Evolutionary conservation across 2,888 invertebrate species (phyloP).

Genomic region (Sarcophaga rosellei): DNA sequence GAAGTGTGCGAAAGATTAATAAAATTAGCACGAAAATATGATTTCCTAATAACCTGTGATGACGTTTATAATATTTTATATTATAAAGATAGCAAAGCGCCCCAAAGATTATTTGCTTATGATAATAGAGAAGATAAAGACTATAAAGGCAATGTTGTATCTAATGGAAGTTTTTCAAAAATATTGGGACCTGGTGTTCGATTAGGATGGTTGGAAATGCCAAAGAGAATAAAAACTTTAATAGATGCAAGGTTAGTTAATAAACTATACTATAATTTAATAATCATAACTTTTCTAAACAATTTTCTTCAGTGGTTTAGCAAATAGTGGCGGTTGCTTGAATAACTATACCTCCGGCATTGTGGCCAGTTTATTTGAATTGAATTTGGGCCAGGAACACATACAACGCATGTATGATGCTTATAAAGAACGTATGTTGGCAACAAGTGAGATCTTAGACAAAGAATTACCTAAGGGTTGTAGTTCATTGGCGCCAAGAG

Average conservation of each 20-base stretch:
- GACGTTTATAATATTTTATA: constrained; percentile 85
- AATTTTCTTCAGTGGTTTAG: constrained; percentile 72
- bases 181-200: constrained; percentile 85
- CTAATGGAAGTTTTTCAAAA: constrained; percentile 86
- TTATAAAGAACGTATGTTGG: constrained; percentile 82
- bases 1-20: constrained; percentile 81
- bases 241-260: constrained; percentile 78
- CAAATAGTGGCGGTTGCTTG: constrained; percentile 84
- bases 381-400: constrained; percentile 82
- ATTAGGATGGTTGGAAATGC: constrained; percentile 86
- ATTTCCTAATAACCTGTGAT: constrained; percentile 83
- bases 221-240: constrained; percentile 79
- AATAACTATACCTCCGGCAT: constrained; percentile 84
- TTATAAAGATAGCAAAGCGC: constrained; percentile 81
- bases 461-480: constrained; percentile 81
- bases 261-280: constrained; percentile 65
- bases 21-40: constrained; percentile 80
- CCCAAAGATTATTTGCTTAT: constrained; percentile 83
- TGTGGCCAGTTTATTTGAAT: constrained; percentile 82
- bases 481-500: constrained; percentile 80
- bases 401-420: constrained; percentile 79
- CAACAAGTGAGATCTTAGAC: constrained; percentile 80
- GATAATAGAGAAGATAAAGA: constrained; percentile 80
- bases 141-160: constrained; percentile 83
- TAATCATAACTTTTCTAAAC: neutral